Evolutionary conservation across 2,888 invertebrate genomes (phyloP).

Genomic region (Orthosia gracilis): DNA sequence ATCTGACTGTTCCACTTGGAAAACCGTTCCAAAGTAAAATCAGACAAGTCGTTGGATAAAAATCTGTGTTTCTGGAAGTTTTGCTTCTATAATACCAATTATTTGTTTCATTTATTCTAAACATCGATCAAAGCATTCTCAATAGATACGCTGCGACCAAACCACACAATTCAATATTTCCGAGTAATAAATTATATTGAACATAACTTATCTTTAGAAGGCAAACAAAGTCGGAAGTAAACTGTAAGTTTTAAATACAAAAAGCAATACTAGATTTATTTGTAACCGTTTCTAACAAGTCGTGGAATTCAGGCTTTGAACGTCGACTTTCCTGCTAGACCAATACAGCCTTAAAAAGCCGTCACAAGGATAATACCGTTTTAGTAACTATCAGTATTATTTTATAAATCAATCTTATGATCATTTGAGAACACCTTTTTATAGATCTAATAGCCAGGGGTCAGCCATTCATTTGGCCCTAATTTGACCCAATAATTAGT

Average conservation of each 20-base stretch:
- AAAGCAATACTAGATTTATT: slow-evolving; percentile 6
- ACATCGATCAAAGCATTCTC: background rate
- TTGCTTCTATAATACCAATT: background rate
- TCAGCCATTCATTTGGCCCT: background rate
- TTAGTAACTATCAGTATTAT: slow-evolving; percentile 11
- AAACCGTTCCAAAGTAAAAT: slow-evolving; percentile 43
- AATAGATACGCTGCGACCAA: background rate
- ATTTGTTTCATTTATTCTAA: slow-evolving; percentile 9
- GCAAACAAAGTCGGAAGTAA: slow-evolving; percentile 10
- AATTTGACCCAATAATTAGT: background rate
- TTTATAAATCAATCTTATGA: background rate
- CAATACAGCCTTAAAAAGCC: slow-evolving; percentile 26
- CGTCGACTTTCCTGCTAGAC: slow-evolving; percentile 11
- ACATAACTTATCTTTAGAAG: slow-evolving; percentile 10
- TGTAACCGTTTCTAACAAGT: slow-evolving; percentile 4
- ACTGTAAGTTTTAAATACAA: slow-evolving; percentile 3
- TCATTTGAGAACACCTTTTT: background rate
- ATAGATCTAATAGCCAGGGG: background rate
- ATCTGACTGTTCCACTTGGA: slow-evolving; percentile 58
- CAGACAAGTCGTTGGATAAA: slow-evolving; percentile 20
- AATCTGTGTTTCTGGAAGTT: slow-evolving; percentile 6
- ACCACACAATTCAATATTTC: background rate
- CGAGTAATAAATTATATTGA: slow-evolving; percentile 5
- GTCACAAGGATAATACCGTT: slow-evolving; percentile 38
- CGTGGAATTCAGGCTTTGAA: slow-evolving; percentile 35